Evolutionary conservation across 2,888 invertebrate species (phyloP), one percentile per base, ranked within the genome.

Genomic region (Aplocera efformata): DNA sequence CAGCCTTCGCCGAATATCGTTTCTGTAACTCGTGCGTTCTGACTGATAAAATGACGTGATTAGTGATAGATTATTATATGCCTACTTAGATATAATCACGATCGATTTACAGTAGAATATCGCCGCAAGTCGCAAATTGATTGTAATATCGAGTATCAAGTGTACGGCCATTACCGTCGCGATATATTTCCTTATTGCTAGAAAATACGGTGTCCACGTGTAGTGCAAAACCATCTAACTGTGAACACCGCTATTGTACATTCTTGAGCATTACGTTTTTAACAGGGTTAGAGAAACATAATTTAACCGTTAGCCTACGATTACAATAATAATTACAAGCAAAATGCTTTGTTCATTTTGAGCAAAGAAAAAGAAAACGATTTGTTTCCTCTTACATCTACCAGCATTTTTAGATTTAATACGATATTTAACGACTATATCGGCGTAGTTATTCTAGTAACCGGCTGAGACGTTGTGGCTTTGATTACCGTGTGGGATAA

Each of bases 151-250:
- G 54, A 51, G 28, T 36, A 42, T 39, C 44, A 54, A 55, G 5
- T 61, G 58, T 50, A 56, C 53, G 55, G 53, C 57, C 54, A 58
- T 56, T 52, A 56, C 44, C 38, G 32, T 31, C 52, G 55, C 56
- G 54, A 26, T 60, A 64, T 67, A 71, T 71, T 80, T 78, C 71
- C 78, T 72, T 67, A 72, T 75, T 68, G 68, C 55, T 58, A 64
- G 59, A 59, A 5, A 2, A 46, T 68, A 63, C 64, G 60, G 65
- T 58, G 57, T 53, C 48, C 47, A 55, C 42, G 31, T 27, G 55
- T 54, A 56, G 58, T 60, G 67, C 63, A 63, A 56, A 63, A 62
- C 65, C 43, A 45, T 30, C 40, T 44, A 65, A 61, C 62, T 58
- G 50, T 46, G 51, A 71, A 63, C 72, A 63, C 78, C 73, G 76